phyloP scores from a whole-genome alignment of 2,113 vertebrate species.

The Sinocyclocheilus anophthalmus region DNA sequence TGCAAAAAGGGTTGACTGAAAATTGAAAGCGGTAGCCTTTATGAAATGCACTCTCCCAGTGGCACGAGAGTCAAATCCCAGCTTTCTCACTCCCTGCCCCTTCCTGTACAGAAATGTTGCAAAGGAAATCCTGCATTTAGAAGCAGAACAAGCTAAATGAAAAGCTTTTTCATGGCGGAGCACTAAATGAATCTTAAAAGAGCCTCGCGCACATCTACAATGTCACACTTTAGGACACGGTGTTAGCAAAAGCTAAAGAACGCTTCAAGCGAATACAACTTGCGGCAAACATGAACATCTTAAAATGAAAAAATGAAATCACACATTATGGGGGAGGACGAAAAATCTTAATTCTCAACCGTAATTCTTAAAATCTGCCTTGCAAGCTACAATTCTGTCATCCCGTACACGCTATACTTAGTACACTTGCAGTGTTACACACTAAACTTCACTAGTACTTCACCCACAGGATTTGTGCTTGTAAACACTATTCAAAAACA shows the following conservation, averaged over 20 bases:
- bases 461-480: constrained; percentile 65
- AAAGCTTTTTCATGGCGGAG: background rate
- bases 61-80: too few species aligned
- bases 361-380: constrained; percentile 36
- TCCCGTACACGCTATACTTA: background rate
- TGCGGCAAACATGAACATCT: constrained; percentile 14
- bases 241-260: background rate
- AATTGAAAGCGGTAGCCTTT: too few species aligned
- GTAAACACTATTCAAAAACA: constrained; percentile 59
- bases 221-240: constrained; percentile 5
- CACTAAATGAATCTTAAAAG: background rate
- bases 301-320: background rate
- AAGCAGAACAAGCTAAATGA: background rate
- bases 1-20: too few species aligned
- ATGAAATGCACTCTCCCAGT: too few species aligned
- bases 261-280: constrained; percentile 13
- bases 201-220: background rate
- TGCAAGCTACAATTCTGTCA: constrained; percentile 17
- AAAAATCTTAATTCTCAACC: constrained; percentile 17
- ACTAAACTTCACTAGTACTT: background rate
- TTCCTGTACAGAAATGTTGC: background rate
- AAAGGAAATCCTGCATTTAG: background rate
- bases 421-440: constrained; percentile 25
- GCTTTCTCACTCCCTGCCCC: background rate
- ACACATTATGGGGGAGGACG: background rate